These are phyloP conservation scores for Heliothis virescens DNA, from an alignment of 1,140 invertebrate genomes.

Conservation along the genomic window DNA sequence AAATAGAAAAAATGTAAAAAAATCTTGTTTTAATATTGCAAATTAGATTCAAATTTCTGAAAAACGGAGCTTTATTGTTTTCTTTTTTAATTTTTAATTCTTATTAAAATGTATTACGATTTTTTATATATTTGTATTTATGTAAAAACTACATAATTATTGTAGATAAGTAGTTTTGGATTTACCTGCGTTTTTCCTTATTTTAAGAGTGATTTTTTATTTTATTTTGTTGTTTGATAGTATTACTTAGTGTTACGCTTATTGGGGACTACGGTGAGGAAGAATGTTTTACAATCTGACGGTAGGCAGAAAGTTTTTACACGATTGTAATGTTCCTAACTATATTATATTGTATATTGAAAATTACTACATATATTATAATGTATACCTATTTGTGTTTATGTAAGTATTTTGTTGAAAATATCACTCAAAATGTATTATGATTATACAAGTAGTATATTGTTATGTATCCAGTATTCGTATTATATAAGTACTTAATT, in stretches of 20 bases:
- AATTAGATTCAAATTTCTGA: conserved; percentile 73
- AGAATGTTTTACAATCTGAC: neutral
- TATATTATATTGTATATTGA: conserved; percentile 20
- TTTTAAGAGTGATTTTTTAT: conserved; percentile 73
- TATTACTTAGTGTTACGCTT: conserved; percentile 78
- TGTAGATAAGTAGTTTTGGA: conserved; percentile 68
- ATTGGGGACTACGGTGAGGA: conserved; percentile 55
- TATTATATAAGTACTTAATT: conserved; percentile 47
- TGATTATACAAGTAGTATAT: conserved; percentile 18
- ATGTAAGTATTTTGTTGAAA: conserved; percentile 11
- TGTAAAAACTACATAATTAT: conserved; percentile 64
- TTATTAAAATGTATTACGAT: conserved; percentile 63
- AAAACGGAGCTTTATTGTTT: conserved; percentile 72
- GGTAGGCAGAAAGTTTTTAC: conserved; percentile 1
- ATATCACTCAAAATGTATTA: neutral
- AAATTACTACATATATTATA: neutral
- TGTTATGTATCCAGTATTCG: conserved; percentile 8
- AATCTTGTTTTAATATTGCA: conserved; percentile 57
- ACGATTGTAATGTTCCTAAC: conserved; percentile 47
- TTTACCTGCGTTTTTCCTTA: conserved; percentile 70
- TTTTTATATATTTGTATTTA: conserved; percentile 80
- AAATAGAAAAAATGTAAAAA: conserved; percentile 65
- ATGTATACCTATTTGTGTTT: neutral
- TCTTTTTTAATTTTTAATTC: conserved; percentile 51
- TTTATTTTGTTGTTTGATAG: conserved; percentile 83